Base-by-base conservation (phyloP, 2,888 invertebrate genomes). In the Chaetogeoica ovagalla region DNA sequence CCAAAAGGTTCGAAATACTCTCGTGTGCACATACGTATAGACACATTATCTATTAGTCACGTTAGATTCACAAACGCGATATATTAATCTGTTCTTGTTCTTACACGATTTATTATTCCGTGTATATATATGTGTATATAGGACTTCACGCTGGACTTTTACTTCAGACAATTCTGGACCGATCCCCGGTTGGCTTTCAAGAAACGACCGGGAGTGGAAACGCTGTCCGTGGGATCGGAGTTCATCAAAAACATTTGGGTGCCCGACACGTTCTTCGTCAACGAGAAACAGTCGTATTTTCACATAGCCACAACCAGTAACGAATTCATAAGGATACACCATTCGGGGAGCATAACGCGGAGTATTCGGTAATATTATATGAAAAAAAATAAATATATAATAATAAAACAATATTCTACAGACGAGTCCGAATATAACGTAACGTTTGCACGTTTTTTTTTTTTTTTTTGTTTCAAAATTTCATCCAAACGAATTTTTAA, bases 271-370 rank as follows among this genome's bases (percentile, higher is more conserved):
- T 99, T 99, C 90, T 98, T 99, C 89, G 98, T 98, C 86, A 99
- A 99, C 88, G 99, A 99, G 90, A 99, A 99, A 89, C 97, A 97
- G 89, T 97, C 98, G 85, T 99, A 98, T 90, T 97, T 99, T 89
- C 99, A 99, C 89, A 96, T 96, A 89, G 98, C 98, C 85, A 99
- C 99, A 85, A 99, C 99, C 86, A 97, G 97, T 89, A 99, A 99
- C 89, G 98, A 97, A 89, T 97, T 98, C 90, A 94, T 97, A 88
- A 92, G 97, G 85, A 97, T 97, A 87, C 94, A 95, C 88, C 93
- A 96, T 88, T 94, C 94, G 85, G 97, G 96, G 86, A 94, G 95
- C 87, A 95, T 97, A 86, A 95, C 96, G 84, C 91, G 96, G 87
- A 96, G 96, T 89, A 96, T 96, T 90, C 93, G 96, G 96, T 96